These are phyloP conservation scores for Drosophila prostipennis DNA, from an alignment of 2,888 invertebrate genomes.

Conservation along the genomic window DNA sequence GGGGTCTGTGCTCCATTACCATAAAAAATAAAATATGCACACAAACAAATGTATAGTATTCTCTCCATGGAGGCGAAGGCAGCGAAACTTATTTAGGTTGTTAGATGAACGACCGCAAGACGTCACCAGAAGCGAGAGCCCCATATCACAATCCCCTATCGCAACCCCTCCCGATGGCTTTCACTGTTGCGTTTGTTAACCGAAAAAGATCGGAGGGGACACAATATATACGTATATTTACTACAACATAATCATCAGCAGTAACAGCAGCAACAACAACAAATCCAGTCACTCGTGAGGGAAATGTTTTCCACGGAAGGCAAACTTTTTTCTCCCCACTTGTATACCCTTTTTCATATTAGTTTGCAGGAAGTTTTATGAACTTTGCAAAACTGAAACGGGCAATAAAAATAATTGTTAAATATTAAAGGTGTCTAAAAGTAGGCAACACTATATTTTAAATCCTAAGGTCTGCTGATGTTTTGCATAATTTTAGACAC, in stretches of 20 bases:
- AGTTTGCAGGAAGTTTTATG: not conserved
- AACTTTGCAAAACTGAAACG: not conserved
- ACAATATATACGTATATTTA: slow-evolving; percentile 3
- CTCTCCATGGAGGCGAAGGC: slow-evolving; percentile 43
- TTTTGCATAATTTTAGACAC: too few relatives aligned
- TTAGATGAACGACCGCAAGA: slow-evolving; percentile 70
- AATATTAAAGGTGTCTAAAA: too few relatives aligned
- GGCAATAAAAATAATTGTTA: too few relatives aligned
- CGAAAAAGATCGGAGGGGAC: slow-evolving; percentile 32
- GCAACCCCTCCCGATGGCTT: slow-evolving; percentile 16
- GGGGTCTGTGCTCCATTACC: slow-evolving; percentile 54
- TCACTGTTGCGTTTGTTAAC: slow-evolving; percentile 48
- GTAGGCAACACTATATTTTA: too few relatives aligned
- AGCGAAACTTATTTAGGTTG: slow-evolving; percentile 70
- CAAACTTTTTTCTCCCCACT: slow-evolving; percentile 20
- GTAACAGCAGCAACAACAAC: slow-evolving; percentile 13
- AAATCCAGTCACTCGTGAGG: slow-evolving; percentile 30
- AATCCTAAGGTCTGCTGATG: too few relatives aligned
- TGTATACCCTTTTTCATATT: not conserved
- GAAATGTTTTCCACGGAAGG: not conserved
- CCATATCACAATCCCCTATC: not conserved
- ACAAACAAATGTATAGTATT: slow-evolving; percentile 30
- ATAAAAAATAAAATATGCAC: slow-evolving; percentile 40
- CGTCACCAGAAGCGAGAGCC: slow-evolving; percentile 14
- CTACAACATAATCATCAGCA: slow-evolving; percentile 57